These are phyloP conservation scores for Chloebia gouldiae DNA, from an alignment of 2,113 vertebrate genomes.

Conservation along the genomic window DNA sequence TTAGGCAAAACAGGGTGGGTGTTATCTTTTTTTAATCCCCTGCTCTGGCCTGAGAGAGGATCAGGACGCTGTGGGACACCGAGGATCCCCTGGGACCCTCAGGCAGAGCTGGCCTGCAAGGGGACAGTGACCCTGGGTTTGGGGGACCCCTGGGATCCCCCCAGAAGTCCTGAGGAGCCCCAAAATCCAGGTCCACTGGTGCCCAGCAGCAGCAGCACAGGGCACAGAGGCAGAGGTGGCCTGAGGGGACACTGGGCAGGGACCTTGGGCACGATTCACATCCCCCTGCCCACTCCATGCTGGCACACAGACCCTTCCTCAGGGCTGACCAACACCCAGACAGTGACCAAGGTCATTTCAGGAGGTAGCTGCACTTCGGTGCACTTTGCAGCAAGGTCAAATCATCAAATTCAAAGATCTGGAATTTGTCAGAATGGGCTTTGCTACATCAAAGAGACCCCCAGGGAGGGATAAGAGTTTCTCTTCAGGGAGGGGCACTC, in stretches of 20 bases:
- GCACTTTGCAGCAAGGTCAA: background rate
- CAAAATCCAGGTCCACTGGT: background rate
- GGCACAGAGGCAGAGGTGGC: background rate
- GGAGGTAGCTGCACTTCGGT: background rate
- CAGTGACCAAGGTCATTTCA: background rate
- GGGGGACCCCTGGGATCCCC: too few relatives aligned
- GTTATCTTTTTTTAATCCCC: background rate
- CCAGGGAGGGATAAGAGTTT: background rate
- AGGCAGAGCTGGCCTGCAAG: background rate
- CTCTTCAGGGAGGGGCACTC: background rate
- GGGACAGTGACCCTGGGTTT: background rate
- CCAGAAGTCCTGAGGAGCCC: background rate
- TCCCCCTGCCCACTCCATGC: background rate
- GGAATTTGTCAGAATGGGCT: background rate
- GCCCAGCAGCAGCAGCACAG: background rate
- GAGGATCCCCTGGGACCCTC: background rate
- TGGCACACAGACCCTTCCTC: background rate
- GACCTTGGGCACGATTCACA: background rate
- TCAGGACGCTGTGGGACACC: background rate
- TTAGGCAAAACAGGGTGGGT: background rate
- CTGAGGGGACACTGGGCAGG: background rate
- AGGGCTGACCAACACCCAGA: background rate
- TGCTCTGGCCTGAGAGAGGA: background rate
- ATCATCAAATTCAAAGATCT: background rate
- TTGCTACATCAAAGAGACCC: background rate